Evolutionary conservation across 2,113 vertebrate genomes (phyloP).

Genomic region (Trochalopteron elliotii): DNA sequence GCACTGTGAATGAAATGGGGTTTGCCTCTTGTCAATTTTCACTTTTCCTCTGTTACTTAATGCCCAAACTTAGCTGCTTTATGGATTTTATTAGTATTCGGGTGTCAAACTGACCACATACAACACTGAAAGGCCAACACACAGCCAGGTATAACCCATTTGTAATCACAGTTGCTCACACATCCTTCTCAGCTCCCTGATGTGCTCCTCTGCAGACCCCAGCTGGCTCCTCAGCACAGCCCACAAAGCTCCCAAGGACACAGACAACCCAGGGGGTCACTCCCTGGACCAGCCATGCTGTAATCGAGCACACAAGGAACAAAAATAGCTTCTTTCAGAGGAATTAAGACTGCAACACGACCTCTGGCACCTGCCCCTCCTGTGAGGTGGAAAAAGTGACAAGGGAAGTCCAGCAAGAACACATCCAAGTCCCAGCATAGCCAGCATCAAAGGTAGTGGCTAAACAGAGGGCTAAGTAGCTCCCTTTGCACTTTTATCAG

Average conservation of each 20-base stretch:
- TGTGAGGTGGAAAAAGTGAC: background rate
- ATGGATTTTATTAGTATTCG: background rate
- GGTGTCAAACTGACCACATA: background rate
- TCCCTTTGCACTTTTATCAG: background rate
- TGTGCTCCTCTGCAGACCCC: rapidly evolving
- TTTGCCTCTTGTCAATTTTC: background rate
- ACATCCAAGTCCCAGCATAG: background rate
- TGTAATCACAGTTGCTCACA: background rate
- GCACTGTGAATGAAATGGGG: background rate
- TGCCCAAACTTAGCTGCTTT: background rate
- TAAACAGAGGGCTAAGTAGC: background rate
- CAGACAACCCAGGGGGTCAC: background rate
- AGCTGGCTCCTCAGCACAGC: background rate
- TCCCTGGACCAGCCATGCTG: background rate
- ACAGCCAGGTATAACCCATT: background rate
- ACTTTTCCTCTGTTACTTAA: background rate
- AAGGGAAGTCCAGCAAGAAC: background rate
- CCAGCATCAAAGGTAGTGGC: background rate
- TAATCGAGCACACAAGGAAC: background rate
- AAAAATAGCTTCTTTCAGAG: background rate
- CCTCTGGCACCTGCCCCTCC: background rate
- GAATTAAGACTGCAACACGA: background rate
- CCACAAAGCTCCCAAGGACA: background rate
- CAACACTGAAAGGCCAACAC: background rate
- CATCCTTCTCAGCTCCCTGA: background rate